A percentile compares a stretch with the other conserved stretches of the same genome.
These are phyloP conservation scores for Typhlomys cinereus DNA, from an alignment of 2,113 vertebrate species.

Conservation along the genomic window DNA sequence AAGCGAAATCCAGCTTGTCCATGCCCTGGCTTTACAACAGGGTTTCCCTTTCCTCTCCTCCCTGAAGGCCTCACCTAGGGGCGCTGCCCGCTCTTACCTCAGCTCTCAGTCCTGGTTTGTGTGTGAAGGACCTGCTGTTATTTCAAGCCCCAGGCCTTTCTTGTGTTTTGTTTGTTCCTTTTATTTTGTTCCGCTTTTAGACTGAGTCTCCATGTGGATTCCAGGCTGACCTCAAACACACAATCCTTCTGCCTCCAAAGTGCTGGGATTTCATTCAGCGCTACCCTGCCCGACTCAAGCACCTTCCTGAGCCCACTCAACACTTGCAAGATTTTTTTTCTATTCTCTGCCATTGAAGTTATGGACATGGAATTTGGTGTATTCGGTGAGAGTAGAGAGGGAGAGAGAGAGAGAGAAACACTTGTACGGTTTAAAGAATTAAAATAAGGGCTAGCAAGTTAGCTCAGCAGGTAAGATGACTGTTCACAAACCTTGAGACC, in stretches of 20 bases:
- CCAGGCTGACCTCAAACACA: not conserved
- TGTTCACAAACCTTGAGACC: no score
- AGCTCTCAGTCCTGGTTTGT: not conserved
- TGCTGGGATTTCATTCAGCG: not conserved
- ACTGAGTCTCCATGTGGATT: not conserved
- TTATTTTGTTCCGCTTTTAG: not conserved
- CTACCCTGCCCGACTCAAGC: not conserved
- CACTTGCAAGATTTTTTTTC: not conserved
- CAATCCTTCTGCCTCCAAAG: not conserved
- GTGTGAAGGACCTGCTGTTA: no score
- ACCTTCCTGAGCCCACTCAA: not conserved
- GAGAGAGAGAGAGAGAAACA: not conserved
- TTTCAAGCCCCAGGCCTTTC: no score
- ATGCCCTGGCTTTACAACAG: not conserved
- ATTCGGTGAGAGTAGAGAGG: not conserved
- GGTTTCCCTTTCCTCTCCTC: not conserved
- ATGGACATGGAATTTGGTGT: not conserved
- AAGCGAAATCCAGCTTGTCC: not conserved
- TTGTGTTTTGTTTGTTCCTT: not conserved
- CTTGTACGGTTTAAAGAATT: not conserved
- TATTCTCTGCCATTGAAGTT: not conserved
- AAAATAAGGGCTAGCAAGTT: no score
- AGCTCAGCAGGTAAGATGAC: no score
- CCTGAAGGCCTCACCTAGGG: no score
- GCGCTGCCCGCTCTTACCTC: not conserved